phyloP scores from a whole-genome alignment of 2,113 vertebrate species.

The Nicator chloris region DNA sequence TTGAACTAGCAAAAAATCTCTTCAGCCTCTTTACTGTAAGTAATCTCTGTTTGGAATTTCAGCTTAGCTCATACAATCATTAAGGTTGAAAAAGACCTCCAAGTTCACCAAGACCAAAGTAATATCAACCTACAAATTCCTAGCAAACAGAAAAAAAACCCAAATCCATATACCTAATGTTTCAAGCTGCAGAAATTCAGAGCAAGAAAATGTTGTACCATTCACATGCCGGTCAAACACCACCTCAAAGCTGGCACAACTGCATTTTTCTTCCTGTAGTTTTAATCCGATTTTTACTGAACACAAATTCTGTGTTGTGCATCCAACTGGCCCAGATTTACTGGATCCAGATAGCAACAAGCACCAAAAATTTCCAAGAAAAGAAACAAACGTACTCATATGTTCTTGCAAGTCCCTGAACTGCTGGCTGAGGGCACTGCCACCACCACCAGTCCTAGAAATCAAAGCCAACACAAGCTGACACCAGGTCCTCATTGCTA shows the following conservation, averaged over 20 bases:
- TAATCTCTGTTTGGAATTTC: neutral
- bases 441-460: neutral
- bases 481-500: neutral
- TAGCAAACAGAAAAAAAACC: neutral
- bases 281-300: neutral
- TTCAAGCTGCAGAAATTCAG: neutral
- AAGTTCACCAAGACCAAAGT: neutral
- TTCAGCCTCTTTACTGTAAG: neutral
- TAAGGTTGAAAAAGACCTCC: neutral
- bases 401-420: neutral
- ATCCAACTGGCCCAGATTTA: neutral
- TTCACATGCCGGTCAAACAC: rapidly evolving
- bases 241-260: neutral
- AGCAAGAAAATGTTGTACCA: neutral
- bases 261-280: neutral
- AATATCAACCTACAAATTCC: neutral
- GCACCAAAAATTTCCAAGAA: neutral
- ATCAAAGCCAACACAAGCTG: neutral
- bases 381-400: rapidly evolving
- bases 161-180: neutral
- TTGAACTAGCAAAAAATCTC: neutral
- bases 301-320: neutral
- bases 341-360: neutral
- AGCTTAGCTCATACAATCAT: neutral
- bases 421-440: neutral